phyloP scores from a whole-genome alignment of 2,888 invertebrate genomes.

The Cecidostiba fungosa region DNA sequence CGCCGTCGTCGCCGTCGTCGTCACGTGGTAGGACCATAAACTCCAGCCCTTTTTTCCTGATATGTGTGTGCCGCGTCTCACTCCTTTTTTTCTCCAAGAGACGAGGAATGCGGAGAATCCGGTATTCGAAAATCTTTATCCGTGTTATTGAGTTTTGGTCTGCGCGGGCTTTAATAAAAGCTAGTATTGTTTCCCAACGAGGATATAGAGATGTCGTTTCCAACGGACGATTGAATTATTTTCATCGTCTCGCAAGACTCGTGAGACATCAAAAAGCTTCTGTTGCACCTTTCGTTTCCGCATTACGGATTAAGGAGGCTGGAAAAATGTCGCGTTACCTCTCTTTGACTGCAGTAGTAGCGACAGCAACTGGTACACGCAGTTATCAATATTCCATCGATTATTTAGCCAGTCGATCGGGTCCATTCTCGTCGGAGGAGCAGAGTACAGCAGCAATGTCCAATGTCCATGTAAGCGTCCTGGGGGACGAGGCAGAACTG shows the following conservation, averaged over 20 bases:
- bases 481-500: constrained; percentile 34
- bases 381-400: constrained; percentile 44
- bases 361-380: background rate
- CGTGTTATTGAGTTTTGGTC: constrained; percentile 47
- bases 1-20: constrained; percentile 42
- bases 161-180: constrained; percentile 40
- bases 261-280: too few species aligned
- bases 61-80: background rate
- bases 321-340: background rate
- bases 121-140: constrained; percentile 42
- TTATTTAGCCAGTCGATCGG: constrained; percentile 47
- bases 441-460: constrained; percentile 6
- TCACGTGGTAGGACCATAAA: constrained; percentile 69
- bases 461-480: constrained; percentile 37
- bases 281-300: too few species aligned
- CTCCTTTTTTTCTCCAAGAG: background rate
- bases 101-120: constrained; percentile 29
- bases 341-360: background rate
- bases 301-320: background rate
- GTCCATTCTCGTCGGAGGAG: background rate
- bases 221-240: background rate
- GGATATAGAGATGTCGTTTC: background rate
- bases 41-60: constrained; percentile 19
- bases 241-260: background rate
- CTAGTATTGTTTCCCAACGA: background rate